Base-by-base conservation (phyloP, 2,113 vertebrate genomes). In the Elaphurus davidianus region DNA sequence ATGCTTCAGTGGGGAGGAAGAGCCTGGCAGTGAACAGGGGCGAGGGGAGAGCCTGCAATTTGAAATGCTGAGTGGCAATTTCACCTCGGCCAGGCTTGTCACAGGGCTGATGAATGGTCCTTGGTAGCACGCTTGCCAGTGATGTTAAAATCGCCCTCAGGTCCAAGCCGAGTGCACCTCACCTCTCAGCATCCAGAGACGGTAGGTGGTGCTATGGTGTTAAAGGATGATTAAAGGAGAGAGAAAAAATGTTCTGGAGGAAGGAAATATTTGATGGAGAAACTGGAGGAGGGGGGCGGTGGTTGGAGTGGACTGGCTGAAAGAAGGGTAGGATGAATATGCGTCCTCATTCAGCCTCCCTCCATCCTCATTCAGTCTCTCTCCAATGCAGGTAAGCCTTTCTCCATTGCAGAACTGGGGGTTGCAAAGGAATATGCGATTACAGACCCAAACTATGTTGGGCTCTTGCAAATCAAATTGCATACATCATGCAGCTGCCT, bases 11-110 rank as follows among this genome's bases (percentile, higher is more conserved):
- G 16, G 10, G 25, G 64, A 96, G 87, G 90, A 93, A 74, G 95
- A 85, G 2, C 9, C n/a, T 82, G 86, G 59, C 55, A 1, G 14
- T 0, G 0, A 64, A 79, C 12, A 64, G 83, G 21, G 57, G 62
- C 86, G 91, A 30, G 62, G 86, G 94, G 87, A 83, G 43, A 86
- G 87, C 62, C 95, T 64, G 90, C 76, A 36, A 64, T 81, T n/a
- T 92, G 92, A 96, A 86, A 86, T 16, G 54, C 93, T 67, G 52
- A 97, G 85, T 90, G 96, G 96, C 96, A 94, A 45, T 98, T 97
- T 94, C 15, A 2, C 91, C 79, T 81, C 62, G 50, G 85, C 90
- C 28, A 17, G 78, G 64, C 52, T 55, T 94, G 96, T 97, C 96
- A 86, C 84, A 4, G n/a, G 28, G 43, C 59, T 94, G 93, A 97